Percentiles rank a stretch among this genome's conserved stretches.
Evolutionary conservation across 2,888 invertebrate genomes (phyloP).

Genomic region (Apotomis turbidana): DNA sequence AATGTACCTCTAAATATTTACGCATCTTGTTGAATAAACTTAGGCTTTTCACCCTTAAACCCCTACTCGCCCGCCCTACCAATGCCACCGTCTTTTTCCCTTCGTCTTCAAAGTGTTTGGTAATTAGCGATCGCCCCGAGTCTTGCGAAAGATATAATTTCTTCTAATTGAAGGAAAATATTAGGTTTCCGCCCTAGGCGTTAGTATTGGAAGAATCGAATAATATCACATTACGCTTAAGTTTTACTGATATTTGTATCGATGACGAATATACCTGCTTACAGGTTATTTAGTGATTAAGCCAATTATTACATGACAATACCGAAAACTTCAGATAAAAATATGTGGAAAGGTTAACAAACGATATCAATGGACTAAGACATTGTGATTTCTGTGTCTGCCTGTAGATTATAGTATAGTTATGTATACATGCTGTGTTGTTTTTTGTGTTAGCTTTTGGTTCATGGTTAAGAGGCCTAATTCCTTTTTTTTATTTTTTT

Average conservation of each 20-base stretch:
- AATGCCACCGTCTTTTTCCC: conserved; percentile 9
- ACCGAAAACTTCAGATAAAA: no score
- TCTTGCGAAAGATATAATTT: conserved; percentile 49
- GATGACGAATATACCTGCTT: no score
- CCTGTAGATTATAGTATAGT: no score
- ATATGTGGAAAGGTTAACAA: no score
- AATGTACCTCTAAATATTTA: not conserved
- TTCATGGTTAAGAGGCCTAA: no score
- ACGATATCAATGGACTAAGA: no score
- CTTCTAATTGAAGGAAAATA: conserved; percentile 63
- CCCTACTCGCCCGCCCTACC: conserved; percentile 8
- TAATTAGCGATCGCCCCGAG: conserved; percentile 56
- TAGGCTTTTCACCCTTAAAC: conserved; percentile 1
- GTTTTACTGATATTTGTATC: conserved; percentile 7
- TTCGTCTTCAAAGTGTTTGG: conserved; percentile 57
- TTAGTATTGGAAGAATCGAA: conserved; percentile 8
- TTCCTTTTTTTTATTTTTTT: no score
- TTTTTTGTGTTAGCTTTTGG: no score
- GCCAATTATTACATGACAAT: no score
- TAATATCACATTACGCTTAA: conserved; percentile 13
- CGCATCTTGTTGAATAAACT: not conserved
- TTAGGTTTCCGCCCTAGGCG: conserved; percentile 60
- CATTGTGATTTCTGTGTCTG: no score
- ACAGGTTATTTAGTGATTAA: no score
- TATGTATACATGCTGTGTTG: no score